Evolutionary conservation across 2,113 vertebrate species (phyloP).

Genomic region (Chroicocephalus ridibundus): DNA sequence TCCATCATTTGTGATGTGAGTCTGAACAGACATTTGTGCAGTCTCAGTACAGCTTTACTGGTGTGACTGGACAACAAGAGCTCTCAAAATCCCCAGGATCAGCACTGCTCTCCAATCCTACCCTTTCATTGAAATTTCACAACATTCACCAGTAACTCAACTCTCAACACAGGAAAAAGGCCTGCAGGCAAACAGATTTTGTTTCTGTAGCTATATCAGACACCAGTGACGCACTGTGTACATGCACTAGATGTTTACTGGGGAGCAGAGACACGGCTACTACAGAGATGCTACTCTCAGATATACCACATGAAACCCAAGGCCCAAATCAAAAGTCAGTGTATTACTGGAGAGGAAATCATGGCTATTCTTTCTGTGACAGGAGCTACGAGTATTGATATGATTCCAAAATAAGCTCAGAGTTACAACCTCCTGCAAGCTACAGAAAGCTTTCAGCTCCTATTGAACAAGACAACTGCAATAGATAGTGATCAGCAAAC

Average conservation of each 20-base stretch:
- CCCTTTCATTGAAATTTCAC: not conserved
- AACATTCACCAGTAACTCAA: not conserved
- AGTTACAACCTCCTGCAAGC: not conserved
- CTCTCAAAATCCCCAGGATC: not conserved
- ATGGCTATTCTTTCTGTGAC: not conserved
- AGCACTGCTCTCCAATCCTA: not conserved
- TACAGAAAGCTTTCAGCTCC: not conserved
- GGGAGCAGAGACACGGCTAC: not conserved
- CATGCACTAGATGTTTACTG: not conserved
- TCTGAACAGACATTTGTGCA: not conserved
- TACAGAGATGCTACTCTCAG: not conserved
- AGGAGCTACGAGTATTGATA: not conserved
- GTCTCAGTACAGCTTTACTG: not conserved
- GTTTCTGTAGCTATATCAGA: not conserved
- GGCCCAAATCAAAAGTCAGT: not conserved
- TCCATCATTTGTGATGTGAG: not conserved
- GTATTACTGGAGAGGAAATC: not conserved
- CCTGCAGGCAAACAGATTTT: not conserved
- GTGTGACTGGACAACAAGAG: not conserved
- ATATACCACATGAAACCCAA: not conserved
- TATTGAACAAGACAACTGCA: not conserved
- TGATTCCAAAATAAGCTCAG: not conserved
- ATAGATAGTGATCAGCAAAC: not conserved
- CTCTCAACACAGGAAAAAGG: not conserved
- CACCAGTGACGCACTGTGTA: not conserved